A percentile compares a stretch with the other conserved stretches of the same genome.
phyloP scores from a whole-genome alignment of 1,140 invertebrate genomes.

The Gerris buenoi region DNA sequence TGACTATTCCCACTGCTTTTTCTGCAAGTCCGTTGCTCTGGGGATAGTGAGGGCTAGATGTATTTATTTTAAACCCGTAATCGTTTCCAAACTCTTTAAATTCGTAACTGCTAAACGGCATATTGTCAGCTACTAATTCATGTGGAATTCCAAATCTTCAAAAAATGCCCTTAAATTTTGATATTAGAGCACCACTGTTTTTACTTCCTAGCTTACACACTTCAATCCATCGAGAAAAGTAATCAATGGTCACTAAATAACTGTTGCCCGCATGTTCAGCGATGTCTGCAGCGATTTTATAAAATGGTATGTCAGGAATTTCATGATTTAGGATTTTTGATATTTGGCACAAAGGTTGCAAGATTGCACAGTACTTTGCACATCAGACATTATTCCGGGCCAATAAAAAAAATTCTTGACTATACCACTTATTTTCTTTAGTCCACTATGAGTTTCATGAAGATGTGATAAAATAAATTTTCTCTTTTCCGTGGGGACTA shows the following conservation, averaged over 20 bases:
- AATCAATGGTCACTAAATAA: background rate
- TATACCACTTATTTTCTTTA: conserved; percentile 26
- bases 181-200: background rate
- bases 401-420: conserved; percentile 31
- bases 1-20: background rate
- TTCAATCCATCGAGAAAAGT: background rate
- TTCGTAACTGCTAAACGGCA: background rate
- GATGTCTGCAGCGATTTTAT: background rate
- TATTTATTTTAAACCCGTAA: background rate
- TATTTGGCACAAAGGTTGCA: background rate
- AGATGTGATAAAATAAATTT: conserved; percentile 27
- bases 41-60: background rate
- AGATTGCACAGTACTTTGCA: conserved; percentile 27
- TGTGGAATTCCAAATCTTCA: background rate
- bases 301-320: background rate
- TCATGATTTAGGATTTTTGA: background rate
- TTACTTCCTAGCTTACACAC: background rate
- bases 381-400: conserved; percentile 31
- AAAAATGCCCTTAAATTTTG: background rate
- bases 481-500: conserved; percentile 28
- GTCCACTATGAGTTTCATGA: conserved; percentile 32
- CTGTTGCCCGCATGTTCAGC: background rate
- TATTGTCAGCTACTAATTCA: background rate
- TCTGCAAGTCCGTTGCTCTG: background rate
- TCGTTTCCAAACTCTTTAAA: background rate